Conservation (phyloP, 2,113 vertebrate genomes). For the Gopherus evgoodei region DNA sequence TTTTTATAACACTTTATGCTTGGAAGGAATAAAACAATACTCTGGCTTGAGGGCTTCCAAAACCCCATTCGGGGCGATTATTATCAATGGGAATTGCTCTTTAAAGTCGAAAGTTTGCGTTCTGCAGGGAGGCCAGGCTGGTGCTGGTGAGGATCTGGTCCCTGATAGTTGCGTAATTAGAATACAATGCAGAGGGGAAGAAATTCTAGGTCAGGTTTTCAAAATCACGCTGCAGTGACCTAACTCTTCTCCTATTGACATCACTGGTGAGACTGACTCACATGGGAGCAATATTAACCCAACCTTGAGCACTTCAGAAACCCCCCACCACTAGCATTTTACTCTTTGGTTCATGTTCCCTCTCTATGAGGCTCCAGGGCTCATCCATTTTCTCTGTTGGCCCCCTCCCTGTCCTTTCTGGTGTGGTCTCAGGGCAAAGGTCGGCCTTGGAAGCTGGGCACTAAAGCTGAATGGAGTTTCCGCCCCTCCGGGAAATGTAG, state of each 20-base stretch:
- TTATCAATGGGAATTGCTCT: not conserved
- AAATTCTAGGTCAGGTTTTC: not conserved
- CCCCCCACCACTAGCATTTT: not conserved
- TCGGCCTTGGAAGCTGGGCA: not conserved
- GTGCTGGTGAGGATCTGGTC: not conserved
- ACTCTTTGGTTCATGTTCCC: not conserved
- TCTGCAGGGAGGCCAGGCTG: not conserved
- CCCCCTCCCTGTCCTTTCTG: not conserved
- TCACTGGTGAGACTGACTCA: not conserved
- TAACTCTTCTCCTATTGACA: not conserved
- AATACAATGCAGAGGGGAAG: not conserved
- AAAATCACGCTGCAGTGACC: not conserved
- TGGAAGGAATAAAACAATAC: not conserved
- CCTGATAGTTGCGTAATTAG: not conserved
- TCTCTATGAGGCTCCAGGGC: not conserved
- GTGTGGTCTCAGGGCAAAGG: not conserved
- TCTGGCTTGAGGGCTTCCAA: not conserved
- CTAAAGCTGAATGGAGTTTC: not conserved
- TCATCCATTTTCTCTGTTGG: not conserved
- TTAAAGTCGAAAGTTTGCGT: accelerated
- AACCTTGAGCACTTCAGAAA: not conserved
- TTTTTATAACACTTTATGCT: accelerated
- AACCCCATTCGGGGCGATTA: not conserved
- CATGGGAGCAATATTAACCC: not conserved
- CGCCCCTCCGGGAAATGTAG: not conserved